These are phyloP conservation scores for Camponotus fellah DNA, from an alignment of 2,888 invertebrate species.

Conservation along the genomic window DNA sequence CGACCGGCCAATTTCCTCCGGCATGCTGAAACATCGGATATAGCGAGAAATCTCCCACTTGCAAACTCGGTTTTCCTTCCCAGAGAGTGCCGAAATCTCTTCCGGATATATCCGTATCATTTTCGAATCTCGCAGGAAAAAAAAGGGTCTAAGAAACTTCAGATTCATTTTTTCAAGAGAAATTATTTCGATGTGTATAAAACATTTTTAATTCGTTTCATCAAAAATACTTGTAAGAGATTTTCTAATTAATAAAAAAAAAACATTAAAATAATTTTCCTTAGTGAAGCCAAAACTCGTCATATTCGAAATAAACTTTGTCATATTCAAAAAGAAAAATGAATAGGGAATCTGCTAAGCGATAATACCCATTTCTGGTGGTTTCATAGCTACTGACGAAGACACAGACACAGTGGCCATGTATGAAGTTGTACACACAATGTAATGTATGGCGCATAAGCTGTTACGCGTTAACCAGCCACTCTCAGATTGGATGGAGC, in stretches of 20 bases:
- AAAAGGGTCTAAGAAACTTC: background rate
- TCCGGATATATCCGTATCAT: background rate
- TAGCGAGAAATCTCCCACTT: slow-evolving; percentile 6
- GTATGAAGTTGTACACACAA: slow-evolving; percentile 24
- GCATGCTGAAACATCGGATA: slow-evolving; percentile 55
- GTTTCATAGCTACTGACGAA: slow-evolving; percentile 66
- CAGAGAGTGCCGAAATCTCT: background rate
- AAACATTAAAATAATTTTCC: background rate
- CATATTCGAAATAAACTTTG: background rate
- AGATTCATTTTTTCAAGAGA: background rate
- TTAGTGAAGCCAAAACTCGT: background rate
- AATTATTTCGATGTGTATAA: background rate
- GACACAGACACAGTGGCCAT: slow-evolving; percentile 54
- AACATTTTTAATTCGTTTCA: background rate
- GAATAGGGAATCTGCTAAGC: slow-evolving; percentile 1
- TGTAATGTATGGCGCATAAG: slow-evolving; percentile 78
- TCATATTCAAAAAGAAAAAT: background rate
- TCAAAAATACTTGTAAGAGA: background rate
- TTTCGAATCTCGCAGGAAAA: background rate
- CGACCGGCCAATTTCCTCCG: slow-evolving; percentile 82
- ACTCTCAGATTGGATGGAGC: slow-evolving; percentile 78
- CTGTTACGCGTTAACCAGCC: slow-evolving; percentile 74
- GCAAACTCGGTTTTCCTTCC: background rate
- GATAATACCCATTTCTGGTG: slow-evolving; percentile 63
- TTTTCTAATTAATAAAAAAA: slow-evolving; percentile 8